Evolutionary conservation across 2,113 vertebrate species (phyloP), one percentile per base, ranked within the genome.

Genomic region (Alexandromys fortis): DNA sequence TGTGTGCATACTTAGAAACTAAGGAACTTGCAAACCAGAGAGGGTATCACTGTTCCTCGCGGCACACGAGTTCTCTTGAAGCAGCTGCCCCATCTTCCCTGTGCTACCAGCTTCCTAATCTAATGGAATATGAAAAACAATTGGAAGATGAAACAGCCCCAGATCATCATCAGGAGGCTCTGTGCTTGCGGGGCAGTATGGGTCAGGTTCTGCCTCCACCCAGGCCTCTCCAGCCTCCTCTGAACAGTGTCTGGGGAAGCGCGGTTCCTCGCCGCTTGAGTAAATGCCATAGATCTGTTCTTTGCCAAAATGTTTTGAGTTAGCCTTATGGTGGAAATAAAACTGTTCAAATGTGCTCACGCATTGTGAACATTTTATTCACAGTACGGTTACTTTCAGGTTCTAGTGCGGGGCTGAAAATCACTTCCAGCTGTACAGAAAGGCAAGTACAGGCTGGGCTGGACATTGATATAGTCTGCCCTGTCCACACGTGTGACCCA

Each of bases 111-210:
- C 42, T 79, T 91, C 73, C 65, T 82, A 77, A 86, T 86, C 94
- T 95, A 94, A 93, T 47, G n/a, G 38, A n/a, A 89, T 49, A 94
- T 77, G 79, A 89, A 70, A 86, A 87, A 83, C 91, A 78, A 78
- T 63, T 78, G 89, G 92, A 67, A 89, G 93, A 85, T 87, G 55
- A 78, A 96, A 92, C 78, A 94, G 82, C 49, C 85, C 91, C 87
- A 58, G 35, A 86, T 52, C 68, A 45, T 52, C 68, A 45, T 55
- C 67, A 91, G 42, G 70, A 89, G 49, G 55, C 58, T 83, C 61
- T 6, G 3, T 63, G 79, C 94, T 45, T 94, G 52, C 70, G 73
- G 88, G 30, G 8, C 61, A 55, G 82, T 76, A 82, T 30, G 49
- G 70, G 63, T 33, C 4, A 11, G 58, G 77, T 72, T 87, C 70